These are phyloP conservation scores for Cnemophilus loriae DNA, from an alignment of 2,113 vertebrate genomes.

Conservation along the genomic window DNA sequence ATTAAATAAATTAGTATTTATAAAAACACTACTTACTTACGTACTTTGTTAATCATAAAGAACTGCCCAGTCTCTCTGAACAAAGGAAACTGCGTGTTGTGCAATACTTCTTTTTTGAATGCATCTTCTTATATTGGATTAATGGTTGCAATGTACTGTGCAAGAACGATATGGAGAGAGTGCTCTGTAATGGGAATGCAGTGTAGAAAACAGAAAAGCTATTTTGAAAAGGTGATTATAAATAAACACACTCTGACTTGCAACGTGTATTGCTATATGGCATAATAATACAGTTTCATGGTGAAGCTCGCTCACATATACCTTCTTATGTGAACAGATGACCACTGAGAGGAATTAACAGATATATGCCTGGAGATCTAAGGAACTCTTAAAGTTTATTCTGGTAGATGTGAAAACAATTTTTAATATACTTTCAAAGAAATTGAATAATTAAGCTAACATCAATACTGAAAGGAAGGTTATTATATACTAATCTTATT, in stretches of 20 bases:
- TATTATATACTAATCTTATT: not conserved
- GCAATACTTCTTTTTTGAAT: not conserved
- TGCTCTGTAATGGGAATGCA: not conserved
- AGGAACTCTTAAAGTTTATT: not conserved
- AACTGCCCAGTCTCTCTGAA: not conserved
- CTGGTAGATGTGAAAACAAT: not conserved
- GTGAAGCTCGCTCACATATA: not conserved
- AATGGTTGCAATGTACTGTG: not conserved
- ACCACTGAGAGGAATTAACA: not conserved
- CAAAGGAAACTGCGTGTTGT: not conserved
- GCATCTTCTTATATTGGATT: not conserved
- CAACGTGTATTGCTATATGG: not conserved
- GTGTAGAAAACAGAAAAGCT: not conserved
- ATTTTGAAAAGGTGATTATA: not conserved
- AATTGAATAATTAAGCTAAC: not conserved
- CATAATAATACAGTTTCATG: not conserved
- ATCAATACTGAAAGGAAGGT: not conserved
- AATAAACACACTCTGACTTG: not conserved
- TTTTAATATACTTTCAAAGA: not conserved
- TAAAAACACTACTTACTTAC: slow-evolving; percentile 56
- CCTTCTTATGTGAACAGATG: not conserved
- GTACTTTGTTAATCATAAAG: not conserved
- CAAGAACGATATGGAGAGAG: not conserved
- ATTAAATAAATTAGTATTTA: slow-evolving; percentile 79
- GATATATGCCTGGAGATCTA: not conserved